Conservation (phyloP, 2,888 invertebrate genomes). For the Meganola albula region DNA sequence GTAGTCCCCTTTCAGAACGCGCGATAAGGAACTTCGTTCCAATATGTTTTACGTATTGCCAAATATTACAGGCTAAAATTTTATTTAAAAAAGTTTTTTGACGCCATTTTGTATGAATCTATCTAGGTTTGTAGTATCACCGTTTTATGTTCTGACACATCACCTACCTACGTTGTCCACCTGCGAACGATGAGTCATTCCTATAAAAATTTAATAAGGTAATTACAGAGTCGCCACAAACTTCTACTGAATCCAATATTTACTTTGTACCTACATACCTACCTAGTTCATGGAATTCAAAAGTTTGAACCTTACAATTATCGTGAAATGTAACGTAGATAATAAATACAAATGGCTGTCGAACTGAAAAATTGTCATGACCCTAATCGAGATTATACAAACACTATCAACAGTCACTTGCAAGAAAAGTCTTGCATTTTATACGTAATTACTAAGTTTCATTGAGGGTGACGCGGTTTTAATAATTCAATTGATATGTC, state of each 20-base stretch:
- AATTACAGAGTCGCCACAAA: conserved; percentile 29
- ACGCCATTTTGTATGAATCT: too few species aligned
- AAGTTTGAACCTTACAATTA: conserved; percentile 55
- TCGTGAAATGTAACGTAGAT: conserved; percentile 38
- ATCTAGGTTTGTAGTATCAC: too few species aligned
- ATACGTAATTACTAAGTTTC: conserved; percentile 49
- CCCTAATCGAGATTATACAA: conserved; percentile 55
- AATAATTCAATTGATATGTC: conserved; percentile 59
- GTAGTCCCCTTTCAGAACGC: too few species aligned
- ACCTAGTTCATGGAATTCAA: conserved; percentile 36
- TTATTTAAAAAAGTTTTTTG: too few species aligned
- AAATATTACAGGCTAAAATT: too few species aligned
- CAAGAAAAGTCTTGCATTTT: conserved; percentile 55
- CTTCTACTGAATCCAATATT: conserved; percentile 28
- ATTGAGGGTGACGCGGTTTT: conserved; percentile 52
- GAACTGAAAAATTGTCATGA: conserved; percentile 49
- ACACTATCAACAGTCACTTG: conserved; percentile 46
- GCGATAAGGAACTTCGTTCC: too few species aligned
- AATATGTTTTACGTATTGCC: too few species aligned
- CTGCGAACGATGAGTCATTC: conserved; percentile 24
- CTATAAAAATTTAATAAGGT: conserved; percentile 31
- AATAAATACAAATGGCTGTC: conserved; percentile 47
- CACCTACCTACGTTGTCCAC: too few species aligned
- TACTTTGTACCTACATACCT: conserved; percentile 33
- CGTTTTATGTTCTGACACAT: conserved; percentile 14